phyloP scores from a whole-genome alignment of 2,113 vertebrate species.

The Gallinago media region DNA sequence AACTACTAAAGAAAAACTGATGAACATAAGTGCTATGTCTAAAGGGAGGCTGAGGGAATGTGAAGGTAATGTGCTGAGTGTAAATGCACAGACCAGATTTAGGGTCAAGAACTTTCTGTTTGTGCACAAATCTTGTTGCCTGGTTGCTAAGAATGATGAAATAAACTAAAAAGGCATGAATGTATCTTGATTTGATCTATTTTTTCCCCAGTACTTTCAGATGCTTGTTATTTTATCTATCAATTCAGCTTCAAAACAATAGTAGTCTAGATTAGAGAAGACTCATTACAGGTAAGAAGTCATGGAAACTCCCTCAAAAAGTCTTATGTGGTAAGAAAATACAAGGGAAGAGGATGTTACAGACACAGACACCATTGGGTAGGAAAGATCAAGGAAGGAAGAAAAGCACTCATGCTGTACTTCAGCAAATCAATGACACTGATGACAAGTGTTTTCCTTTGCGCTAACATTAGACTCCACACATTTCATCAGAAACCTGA shows the following conservation, averaged over 20 bases:
- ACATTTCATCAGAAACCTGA: neutral
- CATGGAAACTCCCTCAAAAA: neutral
- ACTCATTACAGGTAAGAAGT: neutral
- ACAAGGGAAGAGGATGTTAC: neutral
- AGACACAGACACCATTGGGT: neutral
- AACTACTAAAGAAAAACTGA: neutral
- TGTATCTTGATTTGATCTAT: neutral
- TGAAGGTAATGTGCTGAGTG: fast-evolving
- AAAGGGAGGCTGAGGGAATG: neutral
- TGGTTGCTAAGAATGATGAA: neutral
- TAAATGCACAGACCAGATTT: neutral
- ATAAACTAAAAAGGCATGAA: neutral
- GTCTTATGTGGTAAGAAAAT: neutral
- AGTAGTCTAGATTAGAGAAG: neutral
- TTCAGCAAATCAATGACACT: neutral
- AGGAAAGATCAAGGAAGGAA: conserved; percentile 21
- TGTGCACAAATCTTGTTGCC: neutral
- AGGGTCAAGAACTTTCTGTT: neutral
- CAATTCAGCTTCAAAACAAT: neutral
- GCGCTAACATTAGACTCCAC: neutral
- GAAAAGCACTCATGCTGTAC: neutral
- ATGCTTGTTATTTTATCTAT: neutral
- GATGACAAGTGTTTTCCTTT: conserved; percentile 15
- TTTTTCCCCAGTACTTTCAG: neutral
- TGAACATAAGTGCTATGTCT: neutral